These are phyloP conservation scores for Phoebastria nigripes DNA, from an alignment of 2,797 vertebrate genomes.

Conservation along the genomic window DNA sequence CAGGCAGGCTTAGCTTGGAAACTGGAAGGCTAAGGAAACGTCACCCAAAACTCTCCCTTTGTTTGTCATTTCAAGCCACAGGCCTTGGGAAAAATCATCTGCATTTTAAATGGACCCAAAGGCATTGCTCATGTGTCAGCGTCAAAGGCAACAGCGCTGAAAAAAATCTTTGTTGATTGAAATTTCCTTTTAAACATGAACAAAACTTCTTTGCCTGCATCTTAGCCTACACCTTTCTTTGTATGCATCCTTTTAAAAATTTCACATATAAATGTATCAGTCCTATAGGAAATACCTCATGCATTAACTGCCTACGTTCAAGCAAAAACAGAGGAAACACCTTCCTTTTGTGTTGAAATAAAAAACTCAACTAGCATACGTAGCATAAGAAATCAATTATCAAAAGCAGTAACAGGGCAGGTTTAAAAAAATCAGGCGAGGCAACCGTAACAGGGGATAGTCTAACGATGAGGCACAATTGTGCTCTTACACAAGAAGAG, in stretches of 20 bases:
- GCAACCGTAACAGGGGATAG: neutral
- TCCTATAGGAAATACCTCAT: neutral
- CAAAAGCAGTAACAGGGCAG: neutral
- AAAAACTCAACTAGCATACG: neutral
- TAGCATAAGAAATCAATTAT: neutral
- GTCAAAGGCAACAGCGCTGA: conserved; percentile 8
- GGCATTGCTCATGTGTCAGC: neutral
- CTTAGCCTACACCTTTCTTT: neutral
- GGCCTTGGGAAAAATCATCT: conserved; percentile 2
- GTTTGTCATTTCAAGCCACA: conserved; percentile 49
- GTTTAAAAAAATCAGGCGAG: neutral
- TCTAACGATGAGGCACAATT: neutral
- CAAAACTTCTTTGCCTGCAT: neutral
- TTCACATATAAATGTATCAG: neutral
- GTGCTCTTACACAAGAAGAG: neutral
- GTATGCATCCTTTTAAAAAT: neutral
- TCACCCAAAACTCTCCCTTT: conserved; percentile 42
- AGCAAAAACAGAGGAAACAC: neutral
- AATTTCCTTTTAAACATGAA: conserved; percentile 8
- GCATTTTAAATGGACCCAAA: conserved; percentile 23
- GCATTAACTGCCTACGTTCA: neutral
- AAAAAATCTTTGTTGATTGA: conserved; percentile 1
- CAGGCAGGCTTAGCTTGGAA: conserved; percentile 50
- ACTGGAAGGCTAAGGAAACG: conserved; percentile 31
- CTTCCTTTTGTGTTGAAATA: neutral